phyloP scores from a whole-genome alignment of 2,888 invertebrate species.

The Yponomeuta plumbellus region DNA sequence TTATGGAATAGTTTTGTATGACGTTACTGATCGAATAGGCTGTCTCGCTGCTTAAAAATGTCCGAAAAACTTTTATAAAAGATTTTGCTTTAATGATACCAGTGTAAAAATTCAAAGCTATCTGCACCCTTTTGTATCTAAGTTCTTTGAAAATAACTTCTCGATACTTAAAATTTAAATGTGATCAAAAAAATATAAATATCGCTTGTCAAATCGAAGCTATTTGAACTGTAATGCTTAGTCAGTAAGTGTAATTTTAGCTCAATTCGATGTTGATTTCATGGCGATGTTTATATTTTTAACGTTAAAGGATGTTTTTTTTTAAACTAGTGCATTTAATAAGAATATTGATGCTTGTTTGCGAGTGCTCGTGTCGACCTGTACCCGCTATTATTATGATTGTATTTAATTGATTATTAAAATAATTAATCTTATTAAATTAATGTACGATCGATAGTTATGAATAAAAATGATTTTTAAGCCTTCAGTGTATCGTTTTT shows the following conservation, averaged over 20 bases:
- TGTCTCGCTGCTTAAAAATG: too few relatives aligned
- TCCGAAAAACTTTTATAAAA: too few relatives aligned
- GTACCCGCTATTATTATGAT: constrained; percentile 41
- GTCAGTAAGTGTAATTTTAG: background rate
- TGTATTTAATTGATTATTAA: constrained; percentile 58
- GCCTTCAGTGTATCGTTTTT: constrained; percentile 35
- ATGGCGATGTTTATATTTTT: constrained; percentile 3
- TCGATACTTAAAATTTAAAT: constrained; percentile 4
- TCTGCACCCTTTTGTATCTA: background rate
- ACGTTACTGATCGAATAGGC: too few relatives aligned
- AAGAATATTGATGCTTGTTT: constrained; percentile 39
- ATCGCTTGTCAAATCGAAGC: background rate
- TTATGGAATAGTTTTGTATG: too few relatives aligned
- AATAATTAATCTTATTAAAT: constrained; percentile 59
- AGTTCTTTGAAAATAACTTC: constrained; percentile 3
- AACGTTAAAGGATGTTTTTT: background rate
- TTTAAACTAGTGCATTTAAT: constrained; percentile 52
- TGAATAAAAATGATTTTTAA: constrained; percentile 73
- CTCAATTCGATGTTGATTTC: background rate
- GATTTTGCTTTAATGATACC: too few relatives aligned
- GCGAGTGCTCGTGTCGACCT: constrained; percentile 52
- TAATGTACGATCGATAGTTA: constrained; percentile 73
- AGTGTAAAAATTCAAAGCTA: too few relatives aligned
- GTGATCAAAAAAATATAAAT: background rate
- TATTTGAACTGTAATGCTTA: background rate